Conservation (phyloP, 2,113 vertebrate genomes). For the Podocnemis expansa region DNA sequence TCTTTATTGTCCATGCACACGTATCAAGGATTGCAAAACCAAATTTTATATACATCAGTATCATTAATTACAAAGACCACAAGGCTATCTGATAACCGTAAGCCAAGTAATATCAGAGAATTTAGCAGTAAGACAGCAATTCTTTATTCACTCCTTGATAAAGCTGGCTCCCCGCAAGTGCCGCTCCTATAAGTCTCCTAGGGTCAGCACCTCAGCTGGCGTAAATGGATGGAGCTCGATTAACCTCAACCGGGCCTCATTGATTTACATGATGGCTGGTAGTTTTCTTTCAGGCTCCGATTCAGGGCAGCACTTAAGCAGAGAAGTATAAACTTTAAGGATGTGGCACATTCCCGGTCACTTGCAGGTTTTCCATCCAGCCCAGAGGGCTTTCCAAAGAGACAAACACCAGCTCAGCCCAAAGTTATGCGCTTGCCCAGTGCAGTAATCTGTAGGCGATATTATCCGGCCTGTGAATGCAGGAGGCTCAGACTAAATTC, state of each 20-base stretch:
- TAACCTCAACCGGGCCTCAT: neutral
- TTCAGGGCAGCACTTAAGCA: neutral
- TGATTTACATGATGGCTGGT: no score
- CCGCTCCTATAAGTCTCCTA: neutral
- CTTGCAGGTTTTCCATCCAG: neutral
- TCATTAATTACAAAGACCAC: neutral
- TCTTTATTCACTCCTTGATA: neutral
- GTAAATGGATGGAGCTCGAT: neutral
- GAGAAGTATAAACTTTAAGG: neutral
- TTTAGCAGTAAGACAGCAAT: neutral
- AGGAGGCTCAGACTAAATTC: neutral
- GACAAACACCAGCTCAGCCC: neutral
- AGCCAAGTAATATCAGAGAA: neutral
- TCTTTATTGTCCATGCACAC: neutral
- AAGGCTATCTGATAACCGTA: neutral
- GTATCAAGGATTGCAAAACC: neutral
- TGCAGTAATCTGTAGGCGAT: neutral
- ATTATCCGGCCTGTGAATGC: neutral
- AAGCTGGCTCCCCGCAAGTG: neutral
- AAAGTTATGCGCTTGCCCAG: neutral
- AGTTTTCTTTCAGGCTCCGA: neutral
- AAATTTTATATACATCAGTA: neutral
- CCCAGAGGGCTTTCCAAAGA: neutral
- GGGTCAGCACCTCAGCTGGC: neutral
- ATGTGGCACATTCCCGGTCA: neutral